These are phyloP conservation scores for Agrenia bidenticulata DNA, from an alignment of 2,888 invertebrate genomes.

Conservation along the genomic window DNA sequence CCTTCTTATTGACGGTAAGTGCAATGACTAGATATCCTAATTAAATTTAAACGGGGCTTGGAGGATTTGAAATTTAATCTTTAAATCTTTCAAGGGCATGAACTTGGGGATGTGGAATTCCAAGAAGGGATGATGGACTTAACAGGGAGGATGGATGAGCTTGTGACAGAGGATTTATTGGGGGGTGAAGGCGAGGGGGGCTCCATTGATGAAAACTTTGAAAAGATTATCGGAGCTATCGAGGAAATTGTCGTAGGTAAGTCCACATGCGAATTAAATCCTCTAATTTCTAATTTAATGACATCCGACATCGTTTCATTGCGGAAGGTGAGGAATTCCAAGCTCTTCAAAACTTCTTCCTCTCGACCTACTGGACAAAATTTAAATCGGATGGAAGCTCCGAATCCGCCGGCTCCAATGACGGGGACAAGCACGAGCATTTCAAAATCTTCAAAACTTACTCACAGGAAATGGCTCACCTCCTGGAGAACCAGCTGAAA, in stretches of 20 bases:
- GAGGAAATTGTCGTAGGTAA: slow-evolving; percentile 38
- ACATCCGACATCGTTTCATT: background rate
- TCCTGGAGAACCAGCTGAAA: slow-evolving; percentile 37
- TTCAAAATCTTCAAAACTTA: slow-evolving; percentile 39
- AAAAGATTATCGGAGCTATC: slow-evolving; percentile 37
- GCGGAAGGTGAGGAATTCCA: slow-evolving; percentile 30
- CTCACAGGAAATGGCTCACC: slow-evolving; percentile 41
- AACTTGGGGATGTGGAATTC: too few relatives aligned
- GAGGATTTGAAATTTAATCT: too few relatives aligned
- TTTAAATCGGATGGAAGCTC: slow-evolving; percentile 27
- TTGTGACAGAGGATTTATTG: background rate
- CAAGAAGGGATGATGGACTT: background rate
- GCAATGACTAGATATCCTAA: too few relatives aligned
- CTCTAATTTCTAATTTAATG: background rate
- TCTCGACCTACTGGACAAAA: slow-evolving; percentile 38
- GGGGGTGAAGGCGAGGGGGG: background rate
- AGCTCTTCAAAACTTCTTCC: slow-evolving; percentile 34
- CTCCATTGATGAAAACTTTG: slow-evolving; percentile 22
- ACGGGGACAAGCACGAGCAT: slow-evolving; percentile 30
- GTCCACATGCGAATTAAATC: background rate
- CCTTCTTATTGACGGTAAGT: background rate
- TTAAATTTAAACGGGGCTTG: too few relatives aligned
- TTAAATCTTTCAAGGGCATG: too few relatives aligned
- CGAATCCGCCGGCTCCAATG: slow-evolving; percentile 10
- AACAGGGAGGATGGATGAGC: slow-evolving; percentile 1